These are phyloP conservation scores for Pygoscelis adeliae DNA, from an alignment of 2,113 vertebrate genomes.

Conservation along the genomic window DNA sequence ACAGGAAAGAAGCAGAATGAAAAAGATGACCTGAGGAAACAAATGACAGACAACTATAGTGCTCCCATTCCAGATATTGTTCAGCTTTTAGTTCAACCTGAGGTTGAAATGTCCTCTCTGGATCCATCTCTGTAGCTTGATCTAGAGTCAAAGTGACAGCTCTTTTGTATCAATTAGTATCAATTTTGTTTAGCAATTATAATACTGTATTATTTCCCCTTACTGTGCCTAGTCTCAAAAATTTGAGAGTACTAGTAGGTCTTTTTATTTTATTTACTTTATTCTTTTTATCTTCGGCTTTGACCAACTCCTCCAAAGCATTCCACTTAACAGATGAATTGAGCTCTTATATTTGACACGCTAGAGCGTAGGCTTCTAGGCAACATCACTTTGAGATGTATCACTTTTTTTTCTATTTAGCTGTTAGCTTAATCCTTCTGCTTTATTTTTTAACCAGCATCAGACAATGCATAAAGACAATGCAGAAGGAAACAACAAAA, in stretches of 20 bases:
- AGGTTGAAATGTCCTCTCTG: not conserved
- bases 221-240: not conserved
- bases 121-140: not conserved
- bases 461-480: not conserved
- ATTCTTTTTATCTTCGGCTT: not conserved
- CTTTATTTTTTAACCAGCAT: not conserved
- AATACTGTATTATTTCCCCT: not conserved
- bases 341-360: not conserved
- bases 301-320: not conserved
- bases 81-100: not conserved
- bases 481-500: not conserved
- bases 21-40: not conserved
- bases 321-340: not conserved
- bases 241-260: not conserved
- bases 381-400: not conserved
- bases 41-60: not conserved
- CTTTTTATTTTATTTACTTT: not conserved
- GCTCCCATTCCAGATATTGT: not conserved
- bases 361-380: not conserved
- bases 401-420: not conserved
- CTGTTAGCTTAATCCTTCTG: not conserved
- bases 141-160: not conserved
- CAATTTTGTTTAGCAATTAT: not conserved
- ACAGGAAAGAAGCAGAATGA: not conserved
- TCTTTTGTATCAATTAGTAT: not conserved